Evolutionary conservation across 2,113 vertebrate genomes (phyloP).

Genomic region (Pangasianodon gigas): DNA sequence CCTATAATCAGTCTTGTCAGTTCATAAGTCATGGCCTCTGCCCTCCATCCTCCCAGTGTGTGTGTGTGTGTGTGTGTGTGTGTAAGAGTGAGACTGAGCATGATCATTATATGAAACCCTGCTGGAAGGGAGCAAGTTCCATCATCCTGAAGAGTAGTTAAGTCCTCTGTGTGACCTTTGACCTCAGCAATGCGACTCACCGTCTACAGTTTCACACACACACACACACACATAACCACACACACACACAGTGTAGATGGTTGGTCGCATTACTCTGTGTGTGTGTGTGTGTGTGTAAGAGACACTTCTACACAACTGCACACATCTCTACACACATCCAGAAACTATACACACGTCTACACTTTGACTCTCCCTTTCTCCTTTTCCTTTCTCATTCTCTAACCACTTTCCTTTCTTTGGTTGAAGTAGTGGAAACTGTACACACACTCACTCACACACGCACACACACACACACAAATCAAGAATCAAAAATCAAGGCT

Average conservation of each 20-base stretch:
- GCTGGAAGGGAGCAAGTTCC: conserved; percentile 21
- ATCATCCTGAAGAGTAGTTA: conserved; percentile 37
- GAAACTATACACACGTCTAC: neutral
- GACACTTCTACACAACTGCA: neutral
- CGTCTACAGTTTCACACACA: conserved; percentile 35
- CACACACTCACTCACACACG: neutral
- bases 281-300: too few species aligned
- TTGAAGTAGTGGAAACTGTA: conserved; percentile 22
- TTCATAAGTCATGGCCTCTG: neutral
- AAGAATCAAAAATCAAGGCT: neutral
- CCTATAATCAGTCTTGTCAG: neutral
- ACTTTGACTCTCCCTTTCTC: neutral
- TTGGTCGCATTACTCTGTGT: neutral
- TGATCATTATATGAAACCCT: conserved; percentile 12
- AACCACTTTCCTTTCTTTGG: neutral
- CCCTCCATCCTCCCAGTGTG: neutral
- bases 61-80: neutral
- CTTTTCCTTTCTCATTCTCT: neutral
- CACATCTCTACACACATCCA: neutral
- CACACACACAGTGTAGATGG: neutral
- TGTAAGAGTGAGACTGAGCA: conserved; percentile 23
- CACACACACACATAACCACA: conserved; percentile 16
- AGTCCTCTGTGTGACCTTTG: conserved; percentile 33
- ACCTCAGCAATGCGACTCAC: conserved; percentile 26
- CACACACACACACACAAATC: neutral